phyloP scores from a whole-genome alignment of 2,797 vertebrate species.

The Astyanax mexicanus region DNA sequence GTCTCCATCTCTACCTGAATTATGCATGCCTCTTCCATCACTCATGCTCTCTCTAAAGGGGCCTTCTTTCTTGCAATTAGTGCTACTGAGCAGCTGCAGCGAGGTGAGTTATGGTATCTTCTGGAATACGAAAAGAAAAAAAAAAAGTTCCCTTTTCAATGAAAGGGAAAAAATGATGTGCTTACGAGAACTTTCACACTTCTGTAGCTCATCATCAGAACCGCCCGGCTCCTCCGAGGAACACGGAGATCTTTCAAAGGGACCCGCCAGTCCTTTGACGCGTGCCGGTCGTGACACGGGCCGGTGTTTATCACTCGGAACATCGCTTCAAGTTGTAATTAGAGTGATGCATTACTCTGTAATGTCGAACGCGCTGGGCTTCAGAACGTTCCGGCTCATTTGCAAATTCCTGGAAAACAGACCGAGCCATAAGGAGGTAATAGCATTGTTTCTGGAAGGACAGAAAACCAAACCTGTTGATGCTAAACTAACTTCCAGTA shows the following conservation, averaged over 20 bases:
- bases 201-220: slow-evolving; percentile 4
- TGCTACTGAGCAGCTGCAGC: slow-evolving; percentile 46
- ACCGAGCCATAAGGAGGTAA: too few relatives aligned
- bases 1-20: slow-evolving; percentile 54
- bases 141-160: too few relatives aligned
- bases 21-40: slow-evolving; percentile 61
- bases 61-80: slow-evolving; percentile 56
- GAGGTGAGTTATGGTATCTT: slow-evolving; percentile 34
- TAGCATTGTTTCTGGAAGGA: too few relatives aligned
- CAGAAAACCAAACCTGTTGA: too few relatives aligned
- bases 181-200: slow-evolving; percentile 31
- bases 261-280: neutral
- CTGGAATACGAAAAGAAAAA: slow-evolving; percentile 37
- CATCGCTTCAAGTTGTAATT: neutral
- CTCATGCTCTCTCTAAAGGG: slow-evolving; percentile 51
- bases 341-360: neutral
- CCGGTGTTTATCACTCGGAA: neutral
- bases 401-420: too few relatives aligned
- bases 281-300: neutral
- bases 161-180: slow-evolving; percentile 31
- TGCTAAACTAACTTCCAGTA: too few relatives aligned
- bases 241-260: neutral
- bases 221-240: neutral
- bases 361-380: neutral
- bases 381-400: neutral